phyloP scores from a whole-genome alignment of 1,140 invertebrate species.

The Drosophila nigromelanica region DNA sequence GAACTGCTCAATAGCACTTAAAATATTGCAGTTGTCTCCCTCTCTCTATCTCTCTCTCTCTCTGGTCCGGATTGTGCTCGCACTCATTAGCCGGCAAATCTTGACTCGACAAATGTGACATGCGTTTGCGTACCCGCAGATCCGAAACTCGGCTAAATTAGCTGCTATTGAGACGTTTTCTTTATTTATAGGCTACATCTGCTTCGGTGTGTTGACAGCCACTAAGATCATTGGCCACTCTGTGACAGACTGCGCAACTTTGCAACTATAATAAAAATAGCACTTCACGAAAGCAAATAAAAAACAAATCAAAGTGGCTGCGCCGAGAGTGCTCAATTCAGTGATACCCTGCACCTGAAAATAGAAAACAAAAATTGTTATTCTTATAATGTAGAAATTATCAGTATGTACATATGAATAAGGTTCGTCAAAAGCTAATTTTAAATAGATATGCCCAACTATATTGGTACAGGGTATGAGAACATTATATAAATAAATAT shows the following conservation, averaged over 20 bases:
- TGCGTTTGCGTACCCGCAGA: background rate
- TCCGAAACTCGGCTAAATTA: slow-evolving; percentile 37
- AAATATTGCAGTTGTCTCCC: too few species aligned
- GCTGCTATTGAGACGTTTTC: slow-evolving; percentile 59
- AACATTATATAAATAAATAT: too few species aligned
- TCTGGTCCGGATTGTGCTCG: background rate
- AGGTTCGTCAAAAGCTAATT: too few species aligned
- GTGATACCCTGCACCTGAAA: slow-evolving; percentile 4
- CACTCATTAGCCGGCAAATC: background rate
- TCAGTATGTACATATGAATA: too few species aligned
- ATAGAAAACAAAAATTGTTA: background rate
- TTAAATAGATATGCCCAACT: too few species aligned
- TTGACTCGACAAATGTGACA: slow-evolving; percentile 9
- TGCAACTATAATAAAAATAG: slow-evolving; percentile 74
- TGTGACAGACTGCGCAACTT: slow-evolving; percentile 60
- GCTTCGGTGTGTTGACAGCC: slow-evolving; percentile 56
- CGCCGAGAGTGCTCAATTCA: background rate
- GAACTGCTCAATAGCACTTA: too few species aligned
- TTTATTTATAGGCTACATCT: slow-evolving; percentile 57
- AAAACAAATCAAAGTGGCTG: slow-evolving; percentile 15
- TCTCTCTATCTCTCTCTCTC: too few species aligned
- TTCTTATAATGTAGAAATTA: too few species aligned
- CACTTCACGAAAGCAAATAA: slow-evolving; percentile 45
- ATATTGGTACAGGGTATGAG: background rate
- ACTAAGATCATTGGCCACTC: slow-evolving; percentile 74